Conservation (phyloP, 2,797 vertebrate species). For the Pampus argenteus region DNA sequence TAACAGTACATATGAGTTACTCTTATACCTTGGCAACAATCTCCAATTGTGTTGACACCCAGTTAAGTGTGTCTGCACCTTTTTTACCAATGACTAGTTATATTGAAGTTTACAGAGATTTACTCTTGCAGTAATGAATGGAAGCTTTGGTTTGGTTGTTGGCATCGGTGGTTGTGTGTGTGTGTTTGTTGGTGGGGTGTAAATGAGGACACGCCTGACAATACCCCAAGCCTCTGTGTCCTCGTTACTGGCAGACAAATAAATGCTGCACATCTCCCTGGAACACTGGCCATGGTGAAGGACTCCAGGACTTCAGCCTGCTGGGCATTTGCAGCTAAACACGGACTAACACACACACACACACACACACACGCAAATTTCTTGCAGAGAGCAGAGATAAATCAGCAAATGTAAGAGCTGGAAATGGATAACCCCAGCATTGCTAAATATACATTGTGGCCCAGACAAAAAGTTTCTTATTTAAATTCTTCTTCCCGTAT, state of each 20-base stretch:
- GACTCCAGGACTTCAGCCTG: constrained; percentile 44
- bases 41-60: constrained; percentile 19
- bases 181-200: constrained; percentile 20
- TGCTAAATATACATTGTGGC: neutral
- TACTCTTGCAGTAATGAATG: constrained; percentile 62
- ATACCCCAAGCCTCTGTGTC: constrained; percentile 51
- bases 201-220: constrained; percentile 52
- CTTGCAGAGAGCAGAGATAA: constrained; percentile 6
- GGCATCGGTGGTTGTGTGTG: constrained; percentile 22
- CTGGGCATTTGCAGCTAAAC: constrained; percentile 37
- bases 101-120: constrained; percentile 69
- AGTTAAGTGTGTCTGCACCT: constrained; percentile 31
- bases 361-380: constrained; percentile 16
- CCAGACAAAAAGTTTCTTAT: neutral
- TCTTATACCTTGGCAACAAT: constrained; percentile 19
- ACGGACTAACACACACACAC: constrained; percentile 3
- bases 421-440: neutral
- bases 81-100: constrained; percentile 27
- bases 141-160: constrained; percentile 30
- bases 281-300: constrained; percentile 29
- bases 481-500: neutral
- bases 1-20: neutral
- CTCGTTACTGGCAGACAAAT: constrained; percentile 76
- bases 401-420: constrained; percentile 5
- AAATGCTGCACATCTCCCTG: constrained; percentile 52